phyloP scores from a whole-genome alignment of 2,113 vertebrate genomes.

The Gasterosteus aculeatus region DNA sequence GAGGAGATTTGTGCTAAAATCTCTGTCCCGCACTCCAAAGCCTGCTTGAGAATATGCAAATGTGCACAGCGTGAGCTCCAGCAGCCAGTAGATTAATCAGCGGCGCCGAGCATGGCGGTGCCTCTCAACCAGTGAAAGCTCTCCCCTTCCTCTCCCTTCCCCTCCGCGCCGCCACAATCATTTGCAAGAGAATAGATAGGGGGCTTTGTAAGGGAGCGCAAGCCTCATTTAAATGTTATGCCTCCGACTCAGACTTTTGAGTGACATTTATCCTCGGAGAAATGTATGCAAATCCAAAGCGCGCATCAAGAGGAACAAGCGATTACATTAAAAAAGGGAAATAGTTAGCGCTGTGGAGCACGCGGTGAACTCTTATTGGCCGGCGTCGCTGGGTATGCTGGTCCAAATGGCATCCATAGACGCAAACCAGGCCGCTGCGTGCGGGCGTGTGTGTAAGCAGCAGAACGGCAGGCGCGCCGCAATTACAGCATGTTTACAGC shows the following conservation, averaged over 20 bases:
- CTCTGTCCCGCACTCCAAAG: constrained; percentile 65
- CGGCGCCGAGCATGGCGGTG: constrained; percentile 64
- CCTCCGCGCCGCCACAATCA: constrained; percentile 64
- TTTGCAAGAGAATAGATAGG: constrained; percentile 80
- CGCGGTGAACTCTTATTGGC: constrained; percentile 49
- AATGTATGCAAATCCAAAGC: constrained; percentile 82
- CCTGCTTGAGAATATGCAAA: constrained; percentile 80
- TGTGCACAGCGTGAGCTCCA: constrained; percentile 75
- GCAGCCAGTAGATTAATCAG: constrained; percentile 80
- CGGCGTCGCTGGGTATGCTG: constrained; percentile 27
- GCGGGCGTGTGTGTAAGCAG: constrained; percentile 15
- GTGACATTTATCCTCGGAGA: constrained; percentile 80
- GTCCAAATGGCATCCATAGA: constrained; percentile 55
- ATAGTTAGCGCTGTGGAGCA: constrained; percentile 57
- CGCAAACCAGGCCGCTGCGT: constrained; percentile 32
- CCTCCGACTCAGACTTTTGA: constrained; percentile 74
- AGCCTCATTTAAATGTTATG: constrained; percentile 84
- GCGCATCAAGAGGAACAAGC: constrained; percentile 80
- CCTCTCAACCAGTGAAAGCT: constrained; percentile 65
- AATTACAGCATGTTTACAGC: constrained; percentile 37
- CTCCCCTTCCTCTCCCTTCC: constrained; percentile 43
- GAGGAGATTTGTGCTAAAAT: constrained; percentile 67
- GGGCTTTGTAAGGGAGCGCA: constrained; percentile 70
- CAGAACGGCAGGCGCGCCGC: too few relatives aligned
- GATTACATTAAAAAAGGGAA: constrained; percentile 78